Base-by-base conservation (phyloP, 2,888 invertebrate genomes). In the Parapristionchus giblindavisi region DNA sequence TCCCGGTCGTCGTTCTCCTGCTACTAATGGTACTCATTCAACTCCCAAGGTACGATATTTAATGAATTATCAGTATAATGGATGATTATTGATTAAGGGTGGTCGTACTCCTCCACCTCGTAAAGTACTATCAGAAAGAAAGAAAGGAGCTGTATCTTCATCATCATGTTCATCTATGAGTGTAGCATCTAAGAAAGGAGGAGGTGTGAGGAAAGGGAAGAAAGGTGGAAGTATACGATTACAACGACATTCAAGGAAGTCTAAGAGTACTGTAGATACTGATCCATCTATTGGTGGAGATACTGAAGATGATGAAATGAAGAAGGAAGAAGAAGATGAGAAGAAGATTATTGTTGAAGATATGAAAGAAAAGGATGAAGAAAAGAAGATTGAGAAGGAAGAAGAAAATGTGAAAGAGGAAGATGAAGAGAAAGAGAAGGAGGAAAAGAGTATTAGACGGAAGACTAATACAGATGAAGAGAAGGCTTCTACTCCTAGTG, bases 311-410 rank as follows among this genome's bases (percentile, higher is more conserved):
- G 29, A 58, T 32, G 56, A 74, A 29, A 36, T 32, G 61, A 21
- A 8, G 60, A 29, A 76, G 21, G 58, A 63, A 32, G 32, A 27
- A 61, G 61, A 61, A 5, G 40, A 27, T 11, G 38, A n/a, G n/a
- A 34, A n/a, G 65, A 48, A 61, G 61, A 61, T 36, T 61, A 36
- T 32, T 6, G 70, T 32, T 54, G 66, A 29, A 27, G 65, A 65
- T 70, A 70, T 34, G 51, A 34, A 52, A 70, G 74, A 32, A 36
- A 38, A 32, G 24, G 34, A 29, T 34, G 51, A 52, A 70, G 74
- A 32, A 36, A 38, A 32, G 24, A 27, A 29, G 24, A 36, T 61
- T 32, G 29, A 36, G 34, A 61, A 63, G 58, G 38, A 43, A 43
- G 65, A 43, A 1, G 65, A 36, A 6, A 36, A 38, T n/a, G 11